Evolutionary conservation across 2,113 vertebrate species (phyloP).

Genomic region (Atherinomorus stipes): DNA sequence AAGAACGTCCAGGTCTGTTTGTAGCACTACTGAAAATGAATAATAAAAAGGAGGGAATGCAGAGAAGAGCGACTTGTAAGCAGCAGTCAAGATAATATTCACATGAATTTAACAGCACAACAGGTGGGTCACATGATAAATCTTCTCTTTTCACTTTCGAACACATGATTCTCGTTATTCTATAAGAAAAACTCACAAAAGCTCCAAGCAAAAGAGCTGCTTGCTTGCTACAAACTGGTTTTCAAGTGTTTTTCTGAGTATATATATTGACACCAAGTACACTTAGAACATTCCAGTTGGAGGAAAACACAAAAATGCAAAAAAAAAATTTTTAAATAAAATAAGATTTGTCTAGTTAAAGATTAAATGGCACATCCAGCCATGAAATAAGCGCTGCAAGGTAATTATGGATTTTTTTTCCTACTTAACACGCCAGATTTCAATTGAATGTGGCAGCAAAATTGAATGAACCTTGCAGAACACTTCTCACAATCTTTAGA

Average conservation of each 20-base stretch:
- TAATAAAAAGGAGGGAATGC: background rate
- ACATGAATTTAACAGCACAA: constrained; percentile 88
- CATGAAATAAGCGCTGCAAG: constrained; percentile 47
- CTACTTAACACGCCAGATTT: constrained; percentile 22
- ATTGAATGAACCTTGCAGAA: background rate
- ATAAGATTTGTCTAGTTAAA: too few species aligned
- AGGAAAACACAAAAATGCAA: constrained; percentile 49
- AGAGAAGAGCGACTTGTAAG: constrained; percentile 43
- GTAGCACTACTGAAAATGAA: constrained; percentile 4
- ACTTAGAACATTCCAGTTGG: constrained; percentile 53
- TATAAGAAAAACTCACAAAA: constrained; percentile 89
- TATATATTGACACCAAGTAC: constrained; percentile 36
- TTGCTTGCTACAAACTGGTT: constrained; percentile 64
- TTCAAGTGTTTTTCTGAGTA: constrained; percentile 68
- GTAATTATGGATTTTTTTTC: constrained; percentile 46
- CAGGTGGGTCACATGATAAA: constrained; percentile 92
- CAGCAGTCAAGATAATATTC: constrained; percentile 80
- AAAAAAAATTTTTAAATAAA: background rate
- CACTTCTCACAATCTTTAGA: constrained; percentile 38
- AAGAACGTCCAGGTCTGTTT: constrained; percentile 6
- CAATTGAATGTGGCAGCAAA: background rate
- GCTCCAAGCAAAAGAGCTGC: constrained; percentile 84
- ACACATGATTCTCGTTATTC: constrained; percentile 92
- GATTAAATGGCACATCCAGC: constrained; percentile 60
- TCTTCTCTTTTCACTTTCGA: constrained; percentile 87